Evolutionary conservation across 2,888 invertebrate genomes (phyloP), one percentile per base, ranked within the genome.

Genomic region (Epinotia nisella): DNA sequence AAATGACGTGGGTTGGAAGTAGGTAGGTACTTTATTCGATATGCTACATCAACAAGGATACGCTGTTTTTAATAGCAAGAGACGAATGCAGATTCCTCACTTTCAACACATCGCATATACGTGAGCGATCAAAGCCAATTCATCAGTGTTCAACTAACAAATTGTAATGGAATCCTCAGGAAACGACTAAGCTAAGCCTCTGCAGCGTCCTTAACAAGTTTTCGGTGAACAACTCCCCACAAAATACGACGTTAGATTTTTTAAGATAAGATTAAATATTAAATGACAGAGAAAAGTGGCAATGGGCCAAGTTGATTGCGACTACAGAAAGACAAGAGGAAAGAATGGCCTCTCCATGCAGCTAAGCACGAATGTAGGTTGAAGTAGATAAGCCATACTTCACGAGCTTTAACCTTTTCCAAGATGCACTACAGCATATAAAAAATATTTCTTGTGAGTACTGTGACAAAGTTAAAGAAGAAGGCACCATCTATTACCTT

Each of bases 231-330:
- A 66, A 3, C 1, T 53, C 17, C 13, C 2, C 51, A 2, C 15
- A 0, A 65, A 62, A 66, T 2, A 10, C 39, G 15, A n/a, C 55
- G 3, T 15, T 66, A 41, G 19, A 3, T 3, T 39, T 3, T 24
- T 1, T 1, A 0, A 10, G 56, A 21, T 39, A 55, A 41, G 19
- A 39, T 41, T 39, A 3, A 21, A 55, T 21, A 19, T 66, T 11
- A 5, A 66, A 41, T 41, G 10, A n/a, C 5, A 19, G 5, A 15
- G 15, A 39, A 35, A 21, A 24, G n/a, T 66, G 65, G 65, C 65
- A 66, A 21, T 2, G 19, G 65, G 55, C 65, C 65, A 66, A 66
- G 65, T 39, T 66, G 65, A 66, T 66, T 55, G 65, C 64, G 19
- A 64, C 56, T 15, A 51, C 7, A 21, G 39, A 55, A 49, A 64